A percentile compares a stretch with the other conserved stretches of the same genome.
Evolutionary conservation across 2,888 invertebrate genomes (phyloP).

Genomic region (Prosapia bicincta): DNA sequence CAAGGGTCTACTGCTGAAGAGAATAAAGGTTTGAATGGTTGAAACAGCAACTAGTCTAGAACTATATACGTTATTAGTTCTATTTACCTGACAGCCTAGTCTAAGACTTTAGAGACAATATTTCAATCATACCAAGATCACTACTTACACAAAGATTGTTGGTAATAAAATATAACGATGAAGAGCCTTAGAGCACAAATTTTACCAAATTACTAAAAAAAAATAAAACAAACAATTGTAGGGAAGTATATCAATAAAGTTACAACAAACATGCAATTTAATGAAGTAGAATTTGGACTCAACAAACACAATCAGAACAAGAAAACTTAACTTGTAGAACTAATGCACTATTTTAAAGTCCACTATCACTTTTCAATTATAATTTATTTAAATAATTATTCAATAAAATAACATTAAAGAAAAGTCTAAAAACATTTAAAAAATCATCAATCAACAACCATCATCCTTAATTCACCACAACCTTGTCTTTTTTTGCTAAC

Average conservation of each 20-base stretch:
- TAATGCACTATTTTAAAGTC: neutral
- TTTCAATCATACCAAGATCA: too few species aligned
- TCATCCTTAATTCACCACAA: neutral
- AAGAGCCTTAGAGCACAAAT: too few species aligned
- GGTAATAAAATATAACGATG: too few species aligned
- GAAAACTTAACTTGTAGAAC: neutral
- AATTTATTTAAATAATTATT: neutral
- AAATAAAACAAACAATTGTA: too few species aligned
- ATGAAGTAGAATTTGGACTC: neutral
- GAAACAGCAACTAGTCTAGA: too few species aligned
- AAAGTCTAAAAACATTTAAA: neutral
- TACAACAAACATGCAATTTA: conserved; percentile 2
- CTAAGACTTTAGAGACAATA: too few species aligned
- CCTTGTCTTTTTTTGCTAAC: neutral
- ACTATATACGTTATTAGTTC: too few species aligned
- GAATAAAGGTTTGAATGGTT: too few species aligned
- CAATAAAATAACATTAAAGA: neutral
- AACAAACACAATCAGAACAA: neutral
- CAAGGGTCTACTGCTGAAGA: too few species aligned
- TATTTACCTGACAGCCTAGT: too few species aligned
- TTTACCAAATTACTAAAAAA: too few species aligned
- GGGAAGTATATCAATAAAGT: neutral
- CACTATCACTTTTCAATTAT: neutral
- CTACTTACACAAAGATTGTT: too few species aligned
- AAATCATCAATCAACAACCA: neutral